These are phyloP conservation scores for Allygus modestus DNA, from an alignment of 2,888 invertebrate species.

Conservation along the genomic window DNA sequence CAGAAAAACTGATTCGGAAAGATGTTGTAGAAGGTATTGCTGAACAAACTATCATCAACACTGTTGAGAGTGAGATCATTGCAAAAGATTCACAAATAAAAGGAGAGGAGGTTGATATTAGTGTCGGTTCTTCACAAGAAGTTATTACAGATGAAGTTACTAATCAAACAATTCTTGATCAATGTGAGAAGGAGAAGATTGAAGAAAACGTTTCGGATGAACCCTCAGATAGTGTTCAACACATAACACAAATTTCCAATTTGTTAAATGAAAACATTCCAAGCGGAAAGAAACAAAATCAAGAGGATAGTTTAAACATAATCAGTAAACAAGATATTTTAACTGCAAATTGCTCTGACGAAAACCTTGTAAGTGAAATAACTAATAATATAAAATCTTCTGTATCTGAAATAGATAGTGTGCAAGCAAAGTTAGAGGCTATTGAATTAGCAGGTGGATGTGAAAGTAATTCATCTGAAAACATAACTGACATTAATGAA, in stretches of 20 bases:
- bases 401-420: background rate
- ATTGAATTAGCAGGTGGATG: background rate
- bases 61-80: background rate
- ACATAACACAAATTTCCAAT: background rate
- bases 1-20: background rate
- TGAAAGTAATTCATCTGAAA: background rate
- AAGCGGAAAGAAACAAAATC: background rate
- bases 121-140: background rate
- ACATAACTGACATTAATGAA: background rate
- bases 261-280: background rate
- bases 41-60: background rate
- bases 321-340: background rate
- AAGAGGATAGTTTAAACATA: background rate
- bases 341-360: background rate
- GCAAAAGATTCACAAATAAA: background rate
- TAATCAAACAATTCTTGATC: background rate
- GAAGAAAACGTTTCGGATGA: background rate
- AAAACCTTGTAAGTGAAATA: background rate
- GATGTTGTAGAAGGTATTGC: background rate
- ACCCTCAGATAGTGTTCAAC: background rate
- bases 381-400: background rate
- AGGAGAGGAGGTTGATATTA: background rate
- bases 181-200: background rate
- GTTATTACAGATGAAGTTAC: background rate
- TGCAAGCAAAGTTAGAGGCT: background rate